These are phyloP conservation scores for Drosophila melanosoma DNA, from an alignment of 2,888 invertebrate species.

Conservation along the genomic window DNA sequence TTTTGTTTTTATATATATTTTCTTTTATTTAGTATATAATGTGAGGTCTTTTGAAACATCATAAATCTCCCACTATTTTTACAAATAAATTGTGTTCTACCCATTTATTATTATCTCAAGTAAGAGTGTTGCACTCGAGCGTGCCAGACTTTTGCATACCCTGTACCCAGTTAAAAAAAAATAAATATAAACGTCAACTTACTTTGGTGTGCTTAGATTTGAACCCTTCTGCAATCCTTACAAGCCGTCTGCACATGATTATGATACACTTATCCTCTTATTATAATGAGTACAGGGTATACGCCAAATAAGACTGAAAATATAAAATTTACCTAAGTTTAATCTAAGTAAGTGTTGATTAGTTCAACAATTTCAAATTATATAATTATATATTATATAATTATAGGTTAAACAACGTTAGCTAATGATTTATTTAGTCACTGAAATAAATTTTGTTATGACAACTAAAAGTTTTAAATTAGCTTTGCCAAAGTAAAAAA, in stretches of 20 bases:
- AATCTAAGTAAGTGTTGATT: slow-evolving; percentile 4
- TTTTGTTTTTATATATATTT: background rate
- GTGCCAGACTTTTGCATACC: background rate
- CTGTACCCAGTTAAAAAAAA: background rate
- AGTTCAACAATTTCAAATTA: background rate
- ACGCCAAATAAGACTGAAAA: background rate
- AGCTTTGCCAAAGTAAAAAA: slow-evolving; percentile 3
- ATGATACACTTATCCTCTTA: background rate
- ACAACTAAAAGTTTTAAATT: slow-evolving; percentile 8
- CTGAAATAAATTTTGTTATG: background rate
- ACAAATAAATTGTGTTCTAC: background rate
- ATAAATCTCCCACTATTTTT: background rate
- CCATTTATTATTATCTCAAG: background rate
- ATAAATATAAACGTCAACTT: background rate
- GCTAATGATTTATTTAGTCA: background rate
- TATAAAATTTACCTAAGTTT: background rate
- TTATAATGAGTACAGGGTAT: background rate
- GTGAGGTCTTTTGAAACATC: background rate
- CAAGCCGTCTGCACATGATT: background rate
- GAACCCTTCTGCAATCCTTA: background rate
- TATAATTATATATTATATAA: background rate
- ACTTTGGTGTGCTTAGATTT: background rate
- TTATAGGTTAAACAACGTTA: background rate
- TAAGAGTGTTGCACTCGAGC: background rate
- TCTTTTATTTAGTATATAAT: background rate